phyloP scores from a whole-genome alignment of 2,113 vertebrate genomes.

The Platichthys stellatus region DNA sequence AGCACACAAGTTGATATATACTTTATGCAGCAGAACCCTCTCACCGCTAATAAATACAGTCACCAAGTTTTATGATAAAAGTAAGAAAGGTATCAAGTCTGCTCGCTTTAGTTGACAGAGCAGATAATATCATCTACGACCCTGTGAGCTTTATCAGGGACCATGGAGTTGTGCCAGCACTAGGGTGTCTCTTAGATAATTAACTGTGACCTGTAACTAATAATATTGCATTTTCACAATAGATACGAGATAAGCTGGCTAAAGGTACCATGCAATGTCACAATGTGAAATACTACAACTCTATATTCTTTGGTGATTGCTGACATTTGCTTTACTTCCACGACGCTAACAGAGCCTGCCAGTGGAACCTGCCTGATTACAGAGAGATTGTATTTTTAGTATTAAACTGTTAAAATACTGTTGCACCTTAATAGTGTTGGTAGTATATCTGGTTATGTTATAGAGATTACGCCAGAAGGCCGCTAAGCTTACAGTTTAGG shows the following conservation, averaged over 20 bases:
- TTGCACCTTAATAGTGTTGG: background rate
- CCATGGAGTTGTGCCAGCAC: background rate
- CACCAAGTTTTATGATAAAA: no score
- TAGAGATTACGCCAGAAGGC: background rate
- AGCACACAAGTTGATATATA: background rate
- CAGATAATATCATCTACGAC: background rate
- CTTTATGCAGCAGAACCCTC: background rate
- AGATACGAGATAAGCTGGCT: slow-evolving; percentile 1
- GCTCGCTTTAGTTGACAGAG: no score
- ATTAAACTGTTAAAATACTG: background rate
- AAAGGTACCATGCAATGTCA: slow-evolving; percentile 1
- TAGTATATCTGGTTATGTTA: background rate
- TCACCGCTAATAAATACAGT: background rate
- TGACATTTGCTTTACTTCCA: background rate
- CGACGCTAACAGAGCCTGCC: background rate
- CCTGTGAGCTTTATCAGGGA: slow-evolving; percentile 3
- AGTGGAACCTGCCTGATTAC: background rate
- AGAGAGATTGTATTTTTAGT: background rate
- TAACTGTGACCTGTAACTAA: slow-evolving; percentile 16
- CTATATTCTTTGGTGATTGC: background rate
- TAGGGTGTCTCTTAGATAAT: background rate
- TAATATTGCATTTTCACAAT: slow-evolving; percentile 8
- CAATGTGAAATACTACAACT: slow-evolving; percentile 1
- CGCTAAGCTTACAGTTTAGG: no score
- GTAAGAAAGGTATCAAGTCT: no score